Evolutionary conservation across 2,888 invertebrate genomes (phyloP).

Genomic region (Pharmacophagus antenor): DNA sequence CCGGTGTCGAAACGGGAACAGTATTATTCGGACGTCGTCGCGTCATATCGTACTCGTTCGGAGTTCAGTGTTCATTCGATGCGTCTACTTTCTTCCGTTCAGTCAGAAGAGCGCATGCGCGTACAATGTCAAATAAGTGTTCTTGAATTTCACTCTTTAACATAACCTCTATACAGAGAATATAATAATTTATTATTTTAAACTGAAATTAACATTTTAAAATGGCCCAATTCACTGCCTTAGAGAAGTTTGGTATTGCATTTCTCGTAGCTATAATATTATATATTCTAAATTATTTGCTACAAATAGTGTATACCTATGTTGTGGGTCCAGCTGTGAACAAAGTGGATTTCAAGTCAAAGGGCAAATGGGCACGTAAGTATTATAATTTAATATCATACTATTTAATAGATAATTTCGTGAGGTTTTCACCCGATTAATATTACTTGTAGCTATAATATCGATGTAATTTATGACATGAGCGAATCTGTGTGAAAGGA

Average conservation of each 20-base stretch:
- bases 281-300: conserved; percentile 47
- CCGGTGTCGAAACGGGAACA: conserved; percentile 32
- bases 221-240: conserved; percentile 49
- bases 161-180: conserved; percentile 49
- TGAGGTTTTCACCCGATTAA: neutral
- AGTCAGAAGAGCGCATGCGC: conserved; percentile 67
- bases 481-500: neutral
- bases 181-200: conserved; percentile 13
- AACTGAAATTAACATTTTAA: conserved; percentile 35
- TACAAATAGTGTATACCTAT: conserved; percentile 54
- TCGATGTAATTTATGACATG: neutral
- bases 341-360: conserved; percentile 83
- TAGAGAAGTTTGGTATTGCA: conserved; percentile 74
- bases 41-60: conserved; percentile 20
- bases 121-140: conserved; percentile 59
- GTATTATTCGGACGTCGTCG: conserved; percentile 24
- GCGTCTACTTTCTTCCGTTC: conserved; percentile 69
- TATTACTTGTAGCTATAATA: neutral
- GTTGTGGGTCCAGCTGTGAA: conserved; percentile 80
- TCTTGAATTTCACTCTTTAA: conserved; percentile 39
- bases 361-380: conserved; percentile 92
- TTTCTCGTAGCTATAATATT: conserved; percentile 58
- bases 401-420: neutral
- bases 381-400: conserved; percentile 35
- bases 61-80: conserved; percentile 41